Evolutionary conservation across 2,797 vertebrate genomes (phyloP), one percentile per base, ranked within the genome.

Genomic region (Crenichthys baileyi): DNA sequence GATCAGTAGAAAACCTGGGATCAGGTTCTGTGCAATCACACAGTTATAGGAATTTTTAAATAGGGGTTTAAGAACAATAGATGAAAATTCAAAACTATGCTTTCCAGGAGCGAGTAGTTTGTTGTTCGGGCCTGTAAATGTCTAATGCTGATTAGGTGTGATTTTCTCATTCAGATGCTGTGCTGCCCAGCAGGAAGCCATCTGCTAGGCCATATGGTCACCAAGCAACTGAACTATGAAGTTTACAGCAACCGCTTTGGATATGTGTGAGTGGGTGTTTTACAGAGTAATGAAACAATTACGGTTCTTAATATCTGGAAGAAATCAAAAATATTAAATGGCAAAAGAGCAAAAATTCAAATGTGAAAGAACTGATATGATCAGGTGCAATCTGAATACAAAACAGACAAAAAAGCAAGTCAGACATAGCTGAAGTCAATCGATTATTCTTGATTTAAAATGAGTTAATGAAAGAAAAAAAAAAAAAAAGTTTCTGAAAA

Each of bases 191-290:
- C 86, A 86, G 80, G 70, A 88, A 82, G 87, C 93, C 93, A 95
- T 94, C 94, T 95, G 94, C 80, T 65, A 58, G 80, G 75, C 90
- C 92, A 92, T 94, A 94, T 94, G 94, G 84, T 88, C 85, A 85
- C 76, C 81, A 51, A 70, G 79, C 74, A 85, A 79, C 83, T 73
- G 65, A 90, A 85, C 83, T 76, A 75, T 11, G 18, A 85, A 85
- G 81, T 80, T 80, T 81, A 89, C 60, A 73, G 76, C 80, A 73
- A 82, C 60, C 0, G 18, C 3, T 9, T 56, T 53, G 6, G 68
- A 8, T 41, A 24, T 65, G 48, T 63, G 36, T 51, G 36, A 48
- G 58, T 68, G 55, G 67, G 68, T 48, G 58, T 67, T 61, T 63
- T 51, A 65, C 5, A 24, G 9, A 51, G 39, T 51, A 18, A 61